Percentiles rank a stretch among this genome's conserved stretches.
These are phyloP conservation scores for Lineus longissimus DNA, from an alignment of 1,140 invertebrate species.

Conservation along the genomic window DNA sequence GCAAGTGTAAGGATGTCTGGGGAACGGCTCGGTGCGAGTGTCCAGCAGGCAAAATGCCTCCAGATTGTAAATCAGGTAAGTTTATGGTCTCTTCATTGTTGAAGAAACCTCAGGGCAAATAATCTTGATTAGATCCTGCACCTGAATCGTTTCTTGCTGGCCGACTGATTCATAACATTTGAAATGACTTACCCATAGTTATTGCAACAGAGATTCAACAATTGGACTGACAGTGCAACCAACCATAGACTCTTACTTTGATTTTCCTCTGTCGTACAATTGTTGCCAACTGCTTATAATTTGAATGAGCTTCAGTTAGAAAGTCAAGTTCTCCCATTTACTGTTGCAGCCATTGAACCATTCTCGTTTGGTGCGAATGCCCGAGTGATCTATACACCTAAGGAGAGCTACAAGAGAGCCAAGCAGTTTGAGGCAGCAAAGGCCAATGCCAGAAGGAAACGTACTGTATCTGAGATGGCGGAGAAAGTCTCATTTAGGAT, in stretches of 20 bases:
- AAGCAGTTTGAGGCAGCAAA: conserved; percentile 59
- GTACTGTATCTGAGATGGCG: background rate
- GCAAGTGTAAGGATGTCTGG: conserved; percentile 80
- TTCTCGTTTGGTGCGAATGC: conserved; percentile 73
- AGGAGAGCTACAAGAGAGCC: conserved; percentile 79
- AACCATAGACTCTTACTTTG: no score
- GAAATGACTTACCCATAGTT: no score
- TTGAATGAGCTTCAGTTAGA: no score
- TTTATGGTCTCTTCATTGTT: no score
- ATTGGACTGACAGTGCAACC: no score
- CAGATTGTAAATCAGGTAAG: conserved; percentile 66
- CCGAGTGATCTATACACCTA: conserved; percentile 74
- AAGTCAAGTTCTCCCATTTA: background rate
- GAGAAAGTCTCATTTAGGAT: conserved; percentile 5
- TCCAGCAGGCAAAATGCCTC: conserved; percentile 67
- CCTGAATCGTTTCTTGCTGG: no score
- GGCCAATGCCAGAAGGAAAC: conserved; percentile 18
- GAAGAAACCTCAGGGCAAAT: no score
- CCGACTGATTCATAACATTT: no score
- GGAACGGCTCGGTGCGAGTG: conserved; percentile 53
- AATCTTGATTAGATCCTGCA: no score
- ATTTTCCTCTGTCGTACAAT: no score
- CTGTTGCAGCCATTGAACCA: conserved; percentile 65
- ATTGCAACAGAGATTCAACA: no score
- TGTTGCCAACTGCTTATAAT: no score